These are phyloP conservation scores for Pollenia amentaria DNA, from an alignment of 2,888 invertebrate species.

Conservation along the genomic window DNA sequence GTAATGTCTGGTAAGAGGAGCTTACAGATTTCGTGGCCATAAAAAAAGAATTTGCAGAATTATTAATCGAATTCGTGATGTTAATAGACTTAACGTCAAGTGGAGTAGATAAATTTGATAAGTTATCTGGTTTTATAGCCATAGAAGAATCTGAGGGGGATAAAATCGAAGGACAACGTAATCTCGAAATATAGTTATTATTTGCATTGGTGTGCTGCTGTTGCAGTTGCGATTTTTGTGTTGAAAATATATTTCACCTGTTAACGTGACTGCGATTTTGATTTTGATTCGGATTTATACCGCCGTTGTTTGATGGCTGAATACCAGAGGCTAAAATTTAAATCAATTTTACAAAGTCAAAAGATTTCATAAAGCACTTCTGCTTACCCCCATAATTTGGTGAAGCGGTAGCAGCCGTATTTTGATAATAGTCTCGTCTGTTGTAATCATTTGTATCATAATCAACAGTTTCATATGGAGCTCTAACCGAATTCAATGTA, in stretches of 20 bases:
- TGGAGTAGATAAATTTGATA: conserved; percentile 66
- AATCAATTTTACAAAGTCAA: conserved; percentile 7
- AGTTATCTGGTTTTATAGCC: conserved; percentile 62
- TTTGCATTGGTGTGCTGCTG: conserved; percentile 70
- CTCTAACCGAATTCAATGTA: conserved; percentile 73
- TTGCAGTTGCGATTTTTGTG: conserved; percentile 68
- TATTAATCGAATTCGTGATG: conserved; percentile 71
- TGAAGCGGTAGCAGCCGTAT: conserved; percentile 80
- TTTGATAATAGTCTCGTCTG: conserved; percentile 84
- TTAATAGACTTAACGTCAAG: conserved; percentile 43
- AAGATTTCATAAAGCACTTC: neutral
- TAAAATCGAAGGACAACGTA: conserved; percentile 68
- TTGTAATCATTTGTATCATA: conserved; percentile 83
- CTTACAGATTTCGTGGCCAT: conserved; percentile 38
- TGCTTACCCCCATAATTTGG: conserved; percentile 80
- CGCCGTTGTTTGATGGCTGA: conserved; percentile 77
- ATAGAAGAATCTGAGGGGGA: conserved; percentile 69
- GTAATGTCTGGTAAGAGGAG: conserved; percentile 40
- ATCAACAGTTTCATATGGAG: conserved; percentile 82
- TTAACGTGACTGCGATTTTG: conserved; percentile 84
- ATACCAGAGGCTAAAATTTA: conserved; percentile 71
- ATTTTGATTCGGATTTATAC: conserved; percentile 83
- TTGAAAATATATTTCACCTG: conserved; percentile 83
- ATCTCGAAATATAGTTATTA: conserved; percentile 71
- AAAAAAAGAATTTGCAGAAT: conserved; percentile 60